A percentile compares a stretch with the other conserved stretches of the same genome.
Evolutionary conservation across 2,113 vertebrate genomes (phyloP).

Genomic region (Saguinus midas): DNA sequence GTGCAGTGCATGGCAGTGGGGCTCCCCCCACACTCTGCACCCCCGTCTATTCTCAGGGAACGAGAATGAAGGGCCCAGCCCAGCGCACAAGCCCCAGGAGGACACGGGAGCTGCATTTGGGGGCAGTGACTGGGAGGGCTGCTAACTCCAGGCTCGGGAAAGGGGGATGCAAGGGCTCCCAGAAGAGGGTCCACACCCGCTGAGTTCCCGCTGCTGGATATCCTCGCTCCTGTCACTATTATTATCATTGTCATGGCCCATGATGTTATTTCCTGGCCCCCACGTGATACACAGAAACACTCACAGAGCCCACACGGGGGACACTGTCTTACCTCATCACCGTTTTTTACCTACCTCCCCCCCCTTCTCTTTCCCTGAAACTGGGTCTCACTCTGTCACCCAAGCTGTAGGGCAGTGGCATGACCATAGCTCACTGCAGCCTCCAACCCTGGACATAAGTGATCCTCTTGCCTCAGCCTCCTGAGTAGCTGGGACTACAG

Average conservation of each 20-base stretch:
- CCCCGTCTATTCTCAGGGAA: too few species aligned
- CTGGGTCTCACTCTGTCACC: too few species aligned
- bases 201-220: accelerated
- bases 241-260: accelerated
- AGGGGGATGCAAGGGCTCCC: accelerated
- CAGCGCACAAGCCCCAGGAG: neutral
- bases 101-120: too few species aligned
- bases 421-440: too few species aligned
- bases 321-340: neutral
- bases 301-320: accelerated
- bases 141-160: accelerated
- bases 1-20: constrained; percentile 62
- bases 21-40: accelerated
- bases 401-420: too few species aligned
- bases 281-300: accelerated
- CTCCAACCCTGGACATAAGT: too few species aligned
- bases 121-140: neutral
- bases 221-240: neutral
- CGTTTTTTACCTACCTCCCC: accelerated
- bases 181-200: accelerated
- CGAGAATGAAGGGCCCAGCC: neutral
- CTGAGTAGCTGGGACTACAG: too few species aligned
- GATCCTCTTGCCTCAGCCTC: too few species aligned
- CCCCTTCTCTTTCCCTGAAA: neutral
- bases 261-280: accelerated